Evolutionary conservation across 2,888 invertebrate genomes (phyloP).

Genomic region (Volucella inflata): DNA sequence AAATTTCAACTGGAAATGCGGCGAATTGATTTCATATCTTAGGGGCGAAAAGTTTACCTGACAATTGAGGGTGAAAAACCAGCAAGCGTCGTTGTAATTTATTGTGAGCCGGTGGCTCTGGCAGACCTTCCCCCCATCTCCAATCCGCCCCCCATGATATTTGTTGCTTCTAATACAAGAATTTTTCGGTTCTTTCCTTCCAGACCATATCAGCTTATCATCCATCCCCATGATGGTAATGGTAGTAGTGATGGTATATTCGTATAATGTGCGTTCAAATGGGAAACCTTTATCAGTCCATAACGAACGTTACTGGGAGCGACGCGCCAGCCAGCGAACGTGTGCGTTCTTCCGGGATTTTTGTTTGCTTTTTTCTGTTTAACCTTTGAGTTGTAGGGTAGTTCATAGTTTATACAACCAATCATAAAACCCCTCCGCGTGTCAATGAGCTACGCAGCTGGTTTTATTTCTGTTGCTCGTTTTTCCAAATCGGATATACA

Average conservation of each 20-base stretch:
- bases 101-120: constrained; percentile 33
- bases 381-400: constrained; percentile 61
- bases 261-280: constrained; percentile 74
- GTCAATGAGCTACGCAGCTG: constrained; percentile 16
- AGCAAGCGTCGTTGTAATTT: constrained; percentile 49
- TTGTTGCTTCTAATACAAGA: constrained; percentile 68
- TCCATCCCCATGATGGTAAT: constrained; percentile 46
- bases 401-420: constrained; percentile 24
- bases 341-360: constrained; percentile 65
- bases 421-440: not conserved
- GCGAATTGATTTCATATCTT: constrained; percentile 53
- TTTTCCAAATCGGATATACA: not conserved
- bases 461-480: not conserved
- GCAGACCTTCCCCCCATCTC: not conserved
- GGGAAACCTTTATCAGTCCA: constrained; percentile 79
- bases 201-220: constrained; percentile 72
- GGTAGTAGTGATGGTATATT: constrained; percentile 32
- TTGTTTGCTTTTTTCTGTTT: constrained; percentile 63
- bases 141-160: constrained; percentile 35
- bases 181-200: constrained; percentile 57
- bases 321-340: constrained; percentile 69
- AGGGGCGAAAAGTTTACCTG: constrained; percentile 60
- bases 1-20: constrained; percentile 51
- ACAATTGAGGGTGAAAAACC: constrained; percentile 1
- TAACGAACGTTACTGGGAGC: constrained; percentile 77